Percentiles rank a stretch among this genome's conserved stretches.
phyloP scores from a whole-genome alignment of 2,797 vertebrate genomes.

The Anguilla obscura region DNA sequence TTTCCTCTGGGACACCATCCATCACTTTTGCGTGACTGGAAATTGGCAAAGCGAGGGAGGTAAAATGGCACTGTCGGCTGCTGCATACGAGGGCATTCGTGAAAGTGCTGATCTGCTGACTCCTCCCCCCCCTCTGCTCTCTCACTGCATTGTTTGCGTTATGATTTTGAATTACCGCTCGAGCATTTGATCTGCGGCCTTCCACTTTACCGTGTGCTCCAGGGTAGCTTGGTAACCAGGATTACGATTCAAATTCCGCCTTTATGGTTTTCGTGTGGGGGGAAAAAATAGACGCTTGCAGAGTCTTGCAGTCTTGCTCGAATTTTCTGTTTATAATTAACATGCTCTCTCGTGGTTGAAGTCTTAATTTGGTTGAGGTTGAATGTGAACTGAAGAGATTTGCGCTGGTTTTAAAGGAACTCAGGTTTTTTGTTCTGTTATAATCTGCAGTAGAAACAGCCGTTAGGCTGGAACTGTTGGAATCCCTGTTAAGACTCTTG shows the following conservation, averaged over 20 bases:
- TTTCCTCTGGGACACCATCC: slow-evolving; percentile 39
- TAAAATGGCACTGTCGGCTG: slow-evolving; percentile 29
- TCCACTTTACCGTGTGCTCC: not conserved
- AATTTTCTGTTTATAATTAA: not conserved
- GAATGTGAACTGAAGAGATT: not conserved
- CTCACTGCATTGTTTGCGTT: slow-evolving; percentile 11
- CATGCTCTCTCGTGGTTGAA: not conserved
- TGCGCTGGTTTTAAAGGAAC: not conserved
- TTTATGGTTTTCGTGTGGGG: slow-evolving; percentile 23
- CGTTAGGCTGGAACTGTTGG: slow-evolving; percentile 20
- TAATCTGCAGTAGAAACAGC: not conserved
- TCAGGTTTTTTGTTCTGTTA: not conserved
- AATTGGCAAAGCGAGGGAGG: slow-evolving; percentile 34
- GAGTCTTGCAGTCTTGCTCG: too few relatives aligned
- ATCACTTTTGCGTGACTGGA: slow-evolving; percentile 25
- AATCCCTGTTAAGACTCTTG: slow-evolving; percentile 3
- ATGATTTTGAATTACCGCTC: slow-evolving; percentile 32
- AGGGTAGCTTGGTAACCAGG: slow-evolving; percentile 23
- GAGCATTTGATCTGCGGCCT: slow-evolving; percentile 23
- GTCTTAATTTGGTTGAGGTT: not conserved
- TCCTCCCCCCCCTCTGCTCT: not conserved
- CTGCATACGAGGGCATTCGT: slow-evolving; percentile 35
- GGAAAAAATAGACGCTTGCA: not conserved
- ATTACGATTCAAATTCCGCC: slow-evolving; percentile 14
- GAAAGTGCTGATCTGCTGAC: not conserved